These are phyloP conservation scores for Cataglyphis livida DNA, from an alignment of 2,888 invertebrate genomes.

Conservation along the genomic window DNA sequence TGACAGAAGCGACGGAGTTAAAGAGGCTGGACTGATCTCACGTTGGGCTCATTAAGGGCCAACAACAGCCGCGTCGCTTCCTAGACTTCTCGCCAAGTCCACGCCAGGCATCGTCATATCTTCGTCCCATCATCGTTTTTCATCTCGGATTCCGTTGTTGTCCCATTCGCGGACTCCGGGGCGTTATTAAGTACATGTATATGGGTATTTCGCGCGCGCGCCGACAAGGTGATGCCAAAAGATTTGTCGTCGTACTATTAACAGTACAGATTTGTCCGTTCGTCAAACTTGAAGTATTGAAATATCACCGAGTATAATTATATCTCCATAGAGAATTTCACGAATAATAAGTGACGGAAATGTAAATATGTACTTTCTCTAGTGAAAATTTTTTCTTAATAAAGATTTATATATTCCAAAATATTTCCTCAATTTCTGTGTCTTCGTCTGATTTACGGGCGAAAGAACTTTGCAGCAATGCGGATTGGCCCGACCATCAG, in stretches of 20 bases:
- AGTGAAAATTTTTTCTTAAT: no score
- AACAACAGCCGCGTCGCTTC: conserved; percentile 80
- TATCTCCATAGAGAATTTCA: background rate
- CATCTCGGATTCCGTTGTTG: conserved; percentile 71
- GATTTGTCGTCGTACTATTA: conserved; percentile 8
- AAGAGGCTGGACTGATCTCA: conserved; percentile 73
- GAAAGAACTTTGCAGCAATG: conserved; percentile 9
- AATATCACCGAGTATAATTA: background rate
- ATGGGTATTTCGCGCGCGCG: conserved; percentile 22
- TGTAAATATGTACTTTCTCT: background rate
- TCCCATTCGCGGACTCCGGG: conserved; percentile 42
- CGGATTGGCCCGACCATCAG: conserved; percentile 37
- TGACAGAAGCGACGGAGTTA: conserved; percentile 77
- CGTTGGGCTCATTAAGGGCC: conserved; percentile 83
- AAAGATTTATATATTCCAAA: background rate
- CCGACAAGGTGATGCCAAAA: conserved; percentile 27
- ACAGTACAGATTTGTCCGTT: conserved; percentile 4
- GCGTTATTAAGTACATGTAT: conserved; percentile 62
- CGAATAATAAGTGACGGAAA: background rate
- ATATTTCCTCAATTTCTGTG: background rate
- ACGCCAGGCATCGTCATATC: conserved; percentile 78
- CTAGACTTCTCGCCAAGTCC: conserved; percentile 81
- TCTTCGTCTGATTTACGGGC: background rate
- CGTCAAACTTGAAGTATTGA: background rate
- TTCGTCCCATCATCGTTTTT: conserved; percentile 76